Base-by-base conservation (phyloP, 2,888 invertebrate species). In the Plagodis pulveraria region DNA sequence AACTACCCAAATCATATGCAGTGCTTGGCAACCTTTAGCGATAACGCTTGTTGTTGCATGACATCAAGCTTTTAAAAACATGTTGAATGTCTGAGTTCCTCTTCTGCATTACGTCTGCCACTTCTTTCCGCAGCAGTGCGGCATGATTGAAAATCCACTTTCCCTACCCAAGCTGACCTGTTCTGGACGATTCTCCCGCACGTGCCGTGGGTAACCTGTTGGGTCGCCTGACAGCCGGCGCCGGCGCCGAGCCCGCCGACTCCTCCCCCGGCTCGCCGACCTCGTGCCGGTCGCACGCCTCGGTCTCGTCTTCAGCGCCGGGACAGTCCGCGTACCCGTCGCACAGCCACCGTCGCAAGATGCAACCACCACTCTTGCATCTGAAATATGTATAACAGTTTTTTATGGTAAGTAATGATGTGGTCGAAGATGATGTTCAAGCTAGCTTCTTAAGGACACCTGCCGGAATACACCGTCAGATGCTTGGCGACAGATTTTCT, bases 291-390 rank as follows among this genome's bases (percentile, higher is more conserved):
- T 65, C 69, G 35, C 69, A 66, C 6, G 66, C 66, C 2, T 78
- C 76, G 0, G 70, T 59, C 66, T 93, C 93, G 62, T 92, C 93
- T 42, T 91, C 91, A 0, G 88, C 91, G 0, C 71, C 74, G 0
- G 88, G 81, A 59, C 93, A 93, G 76, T 93, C 93, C 0, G 81
- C 73, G 74, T 91, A 93, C 0, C 93, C 93, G 60, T 93, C 93
- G 67, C 93, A 93, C 12, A 89, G 62, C 93, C 93, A 93, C 5
- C 86, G 81, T 50, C 82, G 86, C 11, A 79, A 74, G 47, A 93
- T 85, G 65, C 93, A 93, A 1, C 79, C 78, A 6, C 91, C 90
- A 1, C 83, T 78, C 5, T 71, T 76, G 66, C 93, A 61, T 9
- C 92, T 93, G 76, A 4, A 5, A 42, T 6, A 12, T 10, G 10